phyloP scores from a whole-genome alignment of 2,113 vertebrate genomes.

The Fukomys damarensis region DNA sequence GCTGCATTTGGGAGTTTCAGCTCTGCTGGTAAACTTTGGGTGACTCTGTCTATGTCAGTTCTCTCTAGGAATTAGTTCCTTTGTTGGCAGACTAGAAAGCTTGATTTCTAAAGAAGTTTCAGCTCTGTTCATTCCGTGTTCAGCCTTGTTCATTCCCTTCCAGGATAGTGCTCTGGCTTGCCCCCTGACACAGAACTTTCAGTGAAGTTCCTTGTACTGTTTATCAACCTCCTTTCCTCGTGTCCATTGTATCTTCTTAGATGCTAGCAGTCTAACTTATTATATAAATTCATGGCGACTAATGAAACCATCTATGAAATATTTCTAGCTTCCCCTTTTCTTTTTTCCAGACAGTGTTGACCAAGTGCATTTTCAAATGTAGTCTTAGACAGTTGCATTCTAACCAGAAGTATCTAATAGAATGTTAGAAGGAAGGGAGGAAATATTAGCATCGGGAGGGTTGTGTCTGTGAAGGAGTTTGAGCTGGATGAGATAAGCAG shows the following conservation, averaged over 20 bases:
- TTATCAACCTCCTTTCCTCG: background rate
- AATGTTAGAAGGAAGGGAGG: slow-evolving; percentile 39
- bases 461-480: slow-evolving; percentile 53
- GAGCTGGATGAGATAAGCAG: slow-evolving; percentile 50
- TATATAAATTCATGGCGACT: background rate
- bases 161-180: background rate
- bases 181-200: background rate
- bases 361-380: background rate
- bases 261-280: slow-evolving; percentile 23
- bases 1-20: background rate
- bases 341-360: background rate
- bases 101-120: slow-evolving; percentile 34
- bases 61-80: slow-evolving; percentile 50
- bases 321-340: background rate
- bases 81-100: slow-evolving; percentile 9
- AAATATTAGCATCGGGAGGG: slow-evolving; percentile 40
- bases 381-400: slow-evolving; percentile 20
- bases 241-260: background rate
- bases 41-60: slow-evolving; percentile 42
- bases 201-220: background rate
- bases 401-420: slow-evolving; percentile 34
- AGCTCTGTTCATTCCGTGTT: too few relatives aligned
- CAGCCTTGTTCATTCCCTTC: background rate
- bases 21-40: slow-evolving; percentile 34
- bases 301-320: slow-evolving; percentile 22